phyloP scores from a whole-genome alignment of 2,113 vertebrate species.

The Isichthys henryi region DNA sequence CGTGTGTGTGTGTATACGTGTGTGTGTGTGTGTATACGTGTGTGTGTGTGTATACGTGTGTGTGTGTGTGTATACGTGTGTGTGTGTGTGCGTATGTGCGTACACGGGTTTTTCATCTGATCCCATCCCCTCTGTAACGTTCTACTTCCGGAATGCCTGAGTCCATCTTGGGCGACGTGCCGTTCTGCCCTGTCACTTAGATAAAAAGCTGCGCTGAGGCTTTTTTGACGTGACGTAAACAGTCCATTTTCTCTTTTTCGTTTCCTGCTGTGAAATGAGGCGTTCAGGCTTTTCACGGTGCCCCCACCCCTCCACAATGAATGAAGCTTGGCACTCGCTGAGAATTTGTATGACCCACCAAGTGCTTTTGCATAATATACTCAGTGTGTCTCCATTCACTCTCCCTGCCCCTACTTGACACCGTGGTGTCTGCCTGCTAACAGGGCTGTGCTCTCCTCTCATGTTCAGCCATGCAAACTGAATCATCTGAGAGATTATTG shows the following conservation, averaged over 20 bases:
- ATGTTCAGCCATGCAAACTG: background rate
- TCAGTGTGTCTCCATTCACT: background rate
- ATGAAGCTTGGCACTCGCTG: background rate
- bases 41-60: too few species aligned
- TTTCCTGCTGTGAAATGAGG: background rate
- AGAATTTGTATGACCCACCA: background rate
- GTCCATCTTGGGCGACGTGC: background rate
- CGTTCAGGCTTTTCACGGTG: background rate
- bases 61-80: background rate
- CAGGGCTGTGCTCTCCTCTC: background rate
- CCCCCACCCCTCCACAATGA: constrained; percentile 2
- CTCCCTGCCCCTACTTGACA: background rate
- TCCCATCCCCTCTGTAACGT: background rate
- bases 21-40: background rate
- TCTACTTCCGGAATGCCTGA: background rate
- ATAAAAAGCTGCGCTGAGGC: background rate
- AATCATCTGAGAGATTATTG: background rate
- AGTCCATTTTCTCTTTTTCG: background rate
- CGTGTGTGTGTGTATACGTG: fast-evolving
- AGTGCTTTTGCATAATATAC: background rate
- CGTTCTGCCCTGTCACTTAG: background rate
- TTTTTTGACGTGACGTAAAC: constrained; percentile 16
- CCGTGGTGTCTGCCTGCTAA: background rate
- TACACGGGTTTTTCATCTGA: constrained; percentile 7
- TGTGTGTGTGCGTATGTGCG: background rate